Evolutionary conservation across 2,797 vertebrate genomes (phyloP), one percentile per base, ranked within the genome.

Genomic region (Harpagifer antarcticus): DNA sequence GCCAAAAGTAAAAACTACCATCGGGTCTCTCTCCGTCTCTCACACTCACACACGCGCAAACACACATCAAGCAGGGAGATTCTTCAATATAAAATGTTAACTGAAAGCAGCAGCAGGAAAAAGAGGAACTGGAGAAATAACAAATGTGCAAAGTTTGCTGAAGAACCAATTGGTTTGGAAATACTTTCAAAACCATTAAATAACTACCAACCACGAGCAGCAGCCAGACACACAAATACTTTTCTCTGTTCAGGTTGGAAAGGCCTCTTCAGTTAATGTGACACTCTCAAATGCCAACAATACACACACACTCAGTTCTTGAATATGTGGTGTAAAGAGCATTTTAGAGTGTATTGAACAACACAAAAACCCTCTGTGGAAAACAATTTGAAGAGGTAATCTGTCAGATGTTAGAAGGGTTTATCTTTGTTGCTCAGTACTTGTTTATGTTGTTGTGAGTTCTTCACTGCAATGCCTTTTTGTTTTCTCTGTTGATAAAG

Each of bases 91-190:
- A 48, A 37, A 37, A 55, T 71, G 40, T 48, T 43, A 61, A 78
- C 27, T 68, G 57, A 73, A 69, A 77, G 40, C 68, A 76, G 49
- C 68, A 67, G 49, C 67, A 78, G 72, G 76, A 78, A 66, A 79
- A 63, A 52, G 19, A 63, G 31, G 20, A 60, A 52, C 42, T 73
- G 47, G 37, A 71, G 12, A 70, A 72, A 52, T 55, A 12, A 64
- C 67, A 50, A 47, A 59, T 1, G 2, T 54, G 56, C 54, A 23
- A 9, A 49, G 11, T 68, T 74, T 60, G 17, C 53, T 68, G 48
- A 42, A 52, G 43, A 80, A 57, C 55, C 27, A 79, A 68, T 56
- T 74, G 63, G 23, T 77, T 77, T 61, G 58, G 69, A 62, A 73
- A 1, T 1, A 19, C n/a, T 20, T 56, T 78, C 56, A 75, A 72